Conservation (phyloP, 2,113 vertebrate species). For the Siniperca knerii region DNA sequence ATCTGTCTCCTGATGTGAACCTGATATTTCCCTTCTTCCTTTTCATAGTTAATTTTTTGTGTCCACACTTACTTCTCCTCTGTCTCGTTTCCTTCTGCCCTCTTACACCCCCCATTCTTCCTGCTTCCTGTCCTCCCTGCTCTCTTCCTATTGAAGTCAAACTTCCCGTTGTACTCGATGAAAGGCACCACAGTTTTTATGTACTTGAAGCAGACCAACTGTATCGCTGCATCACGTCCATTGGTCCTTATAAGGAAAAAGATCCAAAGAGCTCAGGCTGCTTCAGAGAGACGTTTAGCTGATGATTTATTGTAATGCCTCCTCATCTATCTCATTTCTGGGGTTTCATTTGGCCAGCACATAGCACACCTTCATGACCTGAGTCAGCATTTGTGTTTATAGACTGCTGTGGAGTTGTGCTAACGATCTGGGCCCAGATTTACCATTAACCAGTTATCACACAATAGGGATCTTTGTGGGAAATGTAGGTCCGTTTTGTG, state of each 20-base stretch:
- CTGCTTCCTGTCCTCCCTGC: slow-evolving; percentile 31
- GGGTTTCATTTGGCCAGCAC: slow-evolving; percentile 24
- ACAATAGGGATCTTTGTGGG: background rate
- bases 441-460: background rate
- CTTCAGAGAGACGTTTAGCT: slow-evolving; percentile 44
- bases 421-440: background rate
- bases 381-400: slow-evolving; percentile 46
- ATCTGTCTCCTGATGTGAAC: background rate
- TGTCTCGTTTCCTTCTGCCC: slow-evolving; percentile 8
- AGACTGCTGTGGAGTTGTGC: slow-evolving; percentile 7
- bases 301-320: slow-evolving; percentile 46
- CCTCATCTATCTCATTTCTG: slow-evolving; percentile 26
- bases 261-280: slow-evolving; percentile 28
- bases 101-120: slow-evolving; percentile 20
- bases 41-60: background rate
- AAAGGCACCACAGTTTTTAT: slow-evolving; percentile 20
- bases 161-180: slow-evolving; percentile 28
- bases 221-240: slow-evolving; percentile 6
- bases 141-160: slow-evolving; percentile 32
- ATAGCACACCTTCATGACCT: slow-evolving; percentile 19
- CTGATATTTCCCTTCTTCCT: background rate
- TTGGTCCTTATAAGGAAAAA: slow-evolving; percentile 55
- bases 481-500: slow-evolving; percentile 10
- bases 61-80: background rate
- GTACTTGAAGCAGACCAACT: slow-evolving; percentile 11